Percentiles rank a stretch among this genome's conserved stretches.
These are phyloP conservation scores for Cavia porcellus DNA, from an alignment of 2,113 vertebrate genomes.

Conservation along the genomic window DNA sequence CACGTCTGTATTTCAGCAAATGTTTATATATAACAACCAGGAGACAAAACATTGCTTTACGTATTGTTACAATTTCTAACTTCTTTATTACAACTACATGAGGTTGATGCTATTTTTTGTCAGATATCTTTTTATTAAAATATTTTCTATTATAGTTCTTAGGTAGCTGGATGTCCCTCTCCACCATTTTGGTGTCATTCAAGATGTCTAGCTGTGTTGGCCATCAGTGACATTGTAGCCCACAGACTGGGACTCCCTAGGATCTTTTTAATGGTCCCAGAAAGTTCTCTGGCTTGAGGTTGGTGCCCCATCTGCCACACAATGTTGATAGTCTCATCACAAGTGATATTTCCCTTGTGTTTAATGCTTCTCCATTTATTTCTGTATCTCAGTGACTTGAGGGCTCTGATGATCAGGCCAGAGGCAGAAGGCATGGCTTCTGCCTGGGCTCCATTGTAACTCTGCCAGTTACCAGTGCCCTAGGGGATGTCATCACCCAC, in stretches of 20 bases:
- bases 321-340: neutral
- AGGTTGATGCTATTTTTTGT: neutral
- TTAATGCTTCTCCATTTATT: neutral
- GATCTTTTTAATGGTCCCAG: neutral
- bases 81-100: neutral
- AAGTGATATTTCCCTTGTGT: neutral
- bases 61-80: neutral
- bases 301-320: neutral
- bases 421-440: neutral
- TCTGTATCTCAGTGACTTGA: neutral
- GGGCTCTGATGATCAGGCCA: neutral
- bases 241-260: neutral
- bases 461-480: neutral
- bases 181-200: neutral
- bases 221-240: neutral
- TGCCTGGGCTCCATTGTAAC: neutral
- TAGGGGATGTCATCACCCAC: neutral
- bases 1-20: neutral
- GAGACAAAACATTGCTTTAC: neutral
- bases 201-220: neutral
- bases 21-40: neutral
- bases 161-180: neutral
- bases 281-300: neutral
- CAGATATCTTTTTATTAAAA: neutral
- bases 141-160: neutral